Conservation (phyloP, 1,140 invertebrate species). For the Temnothorax nylanderi region DNA sequence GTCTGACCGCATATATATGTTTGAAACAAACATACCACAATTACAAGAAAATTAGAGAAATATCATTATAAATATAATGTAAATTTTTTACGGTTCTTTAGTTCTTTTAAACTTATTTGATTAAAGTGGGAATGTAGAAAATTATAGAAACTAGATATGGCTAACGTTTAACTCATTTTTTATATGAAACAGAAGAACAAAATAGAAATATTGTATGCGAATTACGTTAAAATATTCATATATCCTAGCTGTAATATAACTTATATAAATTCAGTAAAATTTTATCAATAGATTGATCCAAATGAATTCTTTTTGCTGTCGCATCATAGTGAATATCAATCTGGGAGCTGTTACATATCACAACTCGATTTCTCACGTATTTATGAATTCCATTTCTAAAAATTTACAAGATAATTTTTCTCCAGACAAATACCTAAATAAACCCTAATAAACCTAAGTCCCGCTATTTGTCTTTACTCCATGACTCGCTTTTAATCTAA, state of each 20-base stretch:
- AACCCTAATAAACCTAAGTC: no score
- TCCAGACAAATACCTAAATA: no score
- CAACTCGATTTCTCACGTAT: no score
- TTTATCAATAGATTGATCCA: neutral
- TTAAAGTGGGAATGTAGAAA: neutral
- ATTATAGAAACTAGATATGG: neutral
- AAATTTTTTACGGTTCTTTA: constrained; percentile 4
- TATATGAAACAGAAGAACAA: neutral
- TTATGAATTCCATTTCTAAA: no score
- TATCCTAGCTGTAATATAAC: neutral
- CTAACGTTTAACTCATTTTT: neutral
- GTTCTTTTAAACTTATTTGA: neutral
- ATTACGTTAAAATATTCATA: neutral
- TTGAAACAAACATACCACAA: neutral
- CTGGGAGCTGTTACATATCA: neutral
- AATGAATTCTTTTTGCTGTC: neutral
- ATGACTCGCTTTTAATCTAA: no score
- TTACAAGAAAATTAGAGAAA: neutral
- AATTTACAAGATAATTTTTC: no score
- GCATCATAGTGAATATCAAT: neutral
- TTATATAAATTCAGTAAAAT: neutral
- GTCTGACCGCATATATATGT: neutral
- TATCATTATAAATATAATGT: neutral
- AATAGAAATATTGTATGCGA: neutral
- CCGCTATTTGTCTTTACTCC: no score